Evolutionary conservation across 2,888 invertebrate species (phyloP).

Genomic region (Tanytarsus gracilentus): DNA sequence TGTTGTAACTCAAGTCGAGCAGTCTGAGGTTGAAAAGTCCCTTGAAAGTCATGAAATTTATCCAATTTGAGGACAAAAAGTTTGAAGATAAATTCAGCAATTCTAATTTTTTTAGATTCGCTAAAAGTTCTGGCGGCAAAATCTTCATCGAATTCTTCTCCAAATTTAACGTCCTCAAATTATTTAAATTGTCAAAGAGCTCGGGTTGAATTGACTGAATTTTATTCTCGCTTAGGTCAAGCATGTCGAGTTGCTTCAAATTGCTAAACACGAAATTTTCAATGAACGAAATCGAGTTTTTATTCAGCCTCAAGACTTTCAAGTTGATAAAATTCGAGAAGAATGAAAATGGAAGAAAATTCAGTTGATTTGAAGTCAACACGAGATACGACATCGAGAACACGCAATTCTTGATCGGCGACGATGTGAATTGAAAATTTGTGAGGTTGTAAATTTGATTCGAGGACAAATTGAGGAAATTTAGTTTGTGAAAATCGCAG

Average conservation of each 20-base stretch:
- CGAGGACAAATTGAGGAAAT: slow-evolving; percentile 21
- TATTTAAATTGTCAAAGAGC: slow-evolving; percentile 26
- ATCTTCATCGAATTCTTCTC: slow-evolving; percentile 28
- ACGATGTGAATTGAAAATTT: slow-evolving; percentile 24
- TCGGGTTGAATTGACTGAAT: slow-evolving; percentile 27
- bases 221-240: slow-evolving; percentile 28
- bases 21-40: slow-evolving; percentile 19
- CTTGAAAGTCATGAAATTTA: slow-evolving; percentile 25
- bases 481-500: slow-evolving; percentile 27
- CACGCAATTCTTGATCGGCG: slow-evolving; percentile 25
- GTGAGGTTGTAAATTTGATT: slow-evolving; percentile 28
- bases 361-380: slow-evolving; percentile 23
- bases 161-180: slow-evolving; percentile 19
- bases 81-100: slow-evolving; percentile 27
- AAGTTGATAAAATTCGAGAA: slow-evolving; percentile 27
- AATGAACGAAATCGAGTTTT: slow-evolving; percentile 27
- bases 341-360: slow-evolving; percentile 29
- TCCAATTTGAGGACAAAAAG: slow-evolving; percentile 27
- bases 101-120: slow-evolving; percentile 22
- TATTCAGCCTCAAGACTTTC: slow-evolving; percentile 21
- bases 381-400: slow-evolving; percentile 25
- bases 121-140: slow-evolving; percentile 20
- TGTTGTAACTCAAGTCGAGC: slow-evolving; percentile 17
- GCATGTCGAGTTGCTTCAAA: slow-evolving; percentile 24
- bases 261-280: slow-evolving; percentile 26